Evolutionary conservation across 2,888 invertebrate species (phyloP).

Genomic region (Stenchaetothrips biformis): DNA sequence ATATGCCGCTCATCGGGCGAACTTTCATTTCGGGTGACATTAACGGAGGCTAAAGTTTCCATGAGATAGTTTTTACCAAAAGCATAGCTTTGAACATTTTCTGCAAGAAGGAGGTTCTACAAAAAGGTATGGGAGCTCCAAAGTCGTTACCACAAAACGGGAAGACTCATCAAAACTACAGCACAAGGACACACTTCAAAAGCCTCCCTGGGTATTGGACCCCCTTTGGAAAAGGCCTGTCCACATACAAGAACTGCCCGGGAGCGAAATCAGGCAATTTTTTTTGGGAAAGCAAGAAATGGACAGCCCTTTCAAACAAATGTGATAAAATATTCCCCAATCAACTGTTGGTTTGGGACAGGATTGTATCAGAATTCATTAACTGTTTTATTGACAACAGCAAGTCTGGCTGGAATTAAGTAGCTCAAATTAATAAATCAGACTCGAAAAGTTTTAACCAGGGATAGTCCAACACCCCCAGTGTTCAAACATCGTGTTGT

Average conservation of each 20-base stretch:
- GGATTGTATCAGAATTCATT: too few species aligned
- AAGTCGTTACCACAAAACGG: not conserved
- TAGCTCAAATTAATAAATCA: not conserved
- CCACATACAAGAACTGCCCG: too few species aligned
- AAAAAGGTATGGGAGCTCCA: constrained; percentile 17
- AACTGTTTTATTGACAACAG: too few species aligned
- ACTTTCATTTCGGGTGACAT: too few species aligned
- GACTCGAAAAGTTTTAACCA: not conserved
- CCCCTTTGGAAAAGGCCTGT: not conserved
- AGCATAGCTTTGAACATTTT: constrained; percentile 17
- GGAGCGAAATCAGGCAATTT: too few species aligned
- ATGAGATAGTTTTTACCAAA: not conserved
- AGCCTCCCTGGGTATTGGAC: constrained; percentile 15
- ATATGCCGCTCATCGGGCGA: too few species aligned
- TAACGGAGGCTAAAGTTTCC: not conserved
- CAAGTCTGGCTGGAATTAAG: too few species aligned
- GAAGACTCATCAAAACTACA: constrained; percentile 2
- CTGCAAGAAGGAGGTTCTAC: constrained; percentile 23
- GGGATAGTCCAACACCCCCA: constrained; percentile 11
- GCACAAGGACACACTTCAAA: constrained; percentile 15
- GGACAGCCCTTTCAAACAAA: too few species aligned
- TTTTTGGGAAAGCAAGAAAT: too few species aligned
- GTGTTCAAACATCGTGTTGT: not conserved
- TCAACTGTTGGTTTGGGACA: too few species aligned
- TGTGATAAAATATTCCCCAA: too few species aligned